Base-by-base conservation (phyloP, 2,113 vertebrate species). In the Spheniscus mendiculus region DNA sequence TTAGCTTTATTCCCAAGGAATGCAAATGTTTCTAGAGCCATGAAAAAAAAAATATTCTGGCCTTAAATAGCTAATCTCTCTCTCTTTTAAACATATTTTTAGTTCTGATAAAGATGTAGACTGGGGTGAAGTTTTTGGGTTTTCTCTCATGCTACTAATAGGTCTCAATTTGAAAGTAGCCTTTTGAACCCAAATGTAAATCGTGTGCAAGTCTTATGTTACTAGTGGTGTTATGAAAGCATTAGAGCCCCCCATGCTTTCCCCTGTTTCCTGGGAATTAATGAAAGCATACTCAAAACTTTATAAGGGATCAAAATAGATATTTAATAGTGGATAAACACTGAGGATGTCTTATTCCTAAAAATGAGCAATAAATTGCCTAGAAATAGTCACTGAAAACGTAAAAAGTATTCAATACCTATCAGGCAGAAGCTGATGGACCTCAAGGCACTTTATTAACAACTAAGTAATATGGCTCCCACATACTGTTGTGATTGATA, bases 401-500 rank as follows among this genome's bases (percentile, higher is more conserved):
- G 40, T 71, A 59, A 79, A 83, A 96, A 85, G 36, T 88, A 76
- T 73, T 90, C 83, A 88, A 72, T 76, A 88, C 53, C 85, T 88
- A 45, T 94, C 85, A 86, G 45, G 77, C 44, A 91, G 94, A 66
- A 86, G 50, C 92, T 95, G 88, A 83, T 92, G 83, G 83, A 90
- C 83, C 74, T 90, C 42, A 65, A 93, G 50, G 45, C 50, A 81
- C 90, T 95, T 92, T 92, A 90, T 96, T 86, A 96, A 86, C 79
- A 32, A 29, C 81, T 74, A 61, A 69, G 87, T 79, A 95, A 65
- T 80, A 44, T 15, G 12, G 74, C 58, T 90, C 38, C 58, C 82
- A n/a, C 9, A 1, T 11, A 80, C 49, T 58, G 78, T 50, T 90
- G 82, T 94, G 95, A 94, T 92, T 88, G 85, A 90, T 97, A 69